phyloP scores from a whole-genome alignment of 2,888 invertebrate species.

The Hirtodrosophila alboralis region DNA sequence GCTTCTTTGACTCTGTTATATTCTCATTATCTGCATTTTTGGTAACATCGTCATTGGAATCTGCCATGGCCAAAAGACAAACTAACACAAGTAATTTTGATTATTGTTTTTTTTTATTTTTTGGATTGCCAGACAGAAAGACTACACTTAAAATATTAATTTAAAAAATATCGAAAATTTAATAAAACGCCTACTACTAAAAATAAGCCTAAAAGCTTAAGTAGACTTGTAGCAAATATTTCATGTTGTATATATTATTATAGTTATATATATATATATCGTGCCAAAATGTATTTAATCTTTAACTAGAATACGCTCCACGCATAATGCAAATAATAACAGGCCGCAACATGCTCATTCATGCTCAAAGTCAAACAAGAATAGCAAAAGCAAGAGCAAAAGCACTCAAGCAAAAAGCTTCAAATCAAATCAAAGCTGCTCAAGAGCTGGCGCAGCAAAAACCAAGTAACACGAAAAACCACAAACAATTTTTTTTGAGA shows the following conservation, averaged over 20 bases:
- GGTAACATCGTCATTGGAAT: neutral
- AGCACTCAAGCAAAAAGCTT: slow-evolving; percentile 62
- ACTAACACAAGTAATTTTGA: neutral
- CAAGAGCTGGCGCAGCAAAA: slow-evolving; percentile 54
- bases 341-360: slow-evolving; percentile 29
- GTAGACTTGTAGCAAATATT: no score
- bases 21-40: no score
- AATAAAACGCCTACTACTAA: slow-evolving; percentile 27
- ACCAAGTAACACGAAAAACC: slow-evolving; percentile 62
- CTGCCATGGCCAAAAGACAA: slow-evolving; percentile 22
- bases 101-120: no score
- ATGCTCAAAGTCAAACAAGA: slow-evolving; percentile 29
- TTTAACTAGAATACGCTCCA: slow-evolving; percentile 32
- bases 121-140: neutral
- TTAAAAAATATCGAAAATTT: neutral
- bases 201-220: neutral
- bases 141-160: no score
- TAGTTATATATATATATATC: no score
- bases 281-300: no score
- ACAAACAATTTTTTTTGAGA: slow-evolving; percentile 69
- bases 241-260: no score
- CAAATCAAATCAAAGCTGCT: slow-evolving; percentile 71
- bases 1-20: neutral
- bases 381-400: slow-evolving; percentile 28
- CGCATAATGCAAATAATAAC: slow-evolving; percentile 1